phyloP scores from a whole-genome alignment of 2,888 invertebrate species.

The Lepidochitona cinerea region DNA sequence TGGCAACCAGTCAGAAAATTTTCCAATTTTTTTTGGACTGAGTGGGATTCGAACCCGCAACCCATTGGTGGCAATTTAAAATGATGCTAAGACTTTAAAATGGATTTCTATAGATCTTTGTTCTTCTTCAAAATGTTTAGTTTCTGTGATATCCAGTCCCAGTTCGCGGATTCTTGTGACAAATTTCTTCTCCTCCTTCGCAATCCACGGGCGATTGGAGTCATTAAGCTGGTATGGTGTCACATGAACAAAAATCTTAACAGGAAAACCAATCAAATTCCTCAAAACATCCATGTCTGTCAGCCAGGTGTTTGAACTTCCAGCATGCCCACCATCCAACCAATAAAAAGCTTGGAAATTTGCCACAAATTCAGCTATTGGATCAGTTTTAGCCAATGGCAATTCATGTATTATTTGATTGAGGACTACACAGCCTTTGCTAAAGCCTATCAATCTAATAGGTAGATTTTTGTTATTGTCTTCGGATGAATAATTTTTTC shows the following conservation, averaged over 20 bases:
- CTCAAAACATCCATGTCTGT: conserved; percentile 82
- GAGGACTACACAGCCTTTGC: conserved; percentile 93
- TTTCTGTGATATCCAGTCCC: conserved; percentile 78
- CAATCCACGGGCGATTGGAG: conserved; percentile 86
- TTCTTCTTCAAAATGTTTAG: conserved; percentile 77
- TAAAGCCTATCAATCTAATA: conserved; percentile 82
- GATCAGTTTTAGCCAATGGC: conserved; percentile 69
- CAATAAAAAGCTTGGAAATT: conserved; percentile 86
- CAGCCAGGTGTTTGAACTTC: conserved; percentile 89
- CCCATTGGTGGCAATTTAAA: too few species aligned
- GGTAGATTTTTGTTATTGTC: conserved; percentile 10
- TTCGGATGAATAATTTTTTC: not conserved
- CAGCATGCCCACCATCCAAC: conserved; percentile 94
- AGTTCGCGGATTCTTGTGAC: conserved; percentile 78
- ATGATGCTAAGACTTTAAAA: conserved; percentile 78
- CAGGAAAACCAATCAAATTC: conserved; percentile 76
- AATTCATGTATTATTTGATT: conserved; percentile 92
- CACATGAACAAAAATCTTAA: conserved; percentile 84
- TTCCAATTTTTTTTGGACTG: too few species aligned
- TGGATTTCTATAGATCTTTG: conserved; percentile 79
- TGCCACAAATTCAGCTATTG: conserved; percentile 70
- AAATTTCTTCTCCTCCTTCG: conserved; percentile 85
- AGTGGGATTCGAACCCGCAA: too few species aligned
- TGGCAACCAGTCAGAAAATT: too few species aligned
- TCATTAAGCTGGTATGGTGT: conserved; percentile 92